A percentile compares a stretch with the other conserved stretches of the same genome.
Conservation (phyloP, 64 coral and sea anemone species). For the Astreopora myriophthalma region DNA sequence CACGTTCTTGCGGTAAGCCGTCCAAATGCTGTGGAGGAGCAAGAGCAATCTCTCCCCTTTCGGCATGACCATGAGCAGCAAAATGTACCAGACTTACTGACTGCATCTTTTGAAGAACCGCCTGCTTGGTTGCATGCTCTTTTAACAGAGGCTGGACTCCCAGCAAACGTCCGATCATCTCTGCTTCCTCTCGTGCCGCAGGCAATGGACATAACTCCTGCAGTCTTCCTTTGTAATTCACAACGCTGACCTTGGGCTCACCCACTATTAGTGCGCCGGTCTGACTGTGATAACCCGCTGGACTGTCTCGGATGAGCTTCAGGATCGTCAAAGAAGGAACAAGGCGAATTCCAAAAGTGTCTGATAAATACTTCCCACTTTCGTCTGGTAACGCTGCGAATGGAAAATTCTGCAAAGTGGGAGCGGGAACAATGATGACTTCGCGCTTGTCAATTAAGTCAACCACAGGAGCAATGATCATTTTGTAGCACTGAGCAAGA, state of each 20-base stretch:
- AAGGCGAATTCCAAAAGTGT: constrained; percentile 20
- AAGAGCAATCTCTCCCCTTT: constrained; percentile 50
- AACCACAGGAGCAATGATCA: not conserved
- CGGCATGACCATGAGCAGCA: constrained; percentile 19
- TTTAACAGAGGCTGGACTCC: not conserved
- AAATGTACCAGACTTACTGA: constrained; percentile 4
- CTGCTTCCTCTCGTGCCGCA: not conserved
- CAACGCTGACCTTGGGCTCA: not conserved
- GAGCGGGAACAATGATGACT: constrained; percentile 35
- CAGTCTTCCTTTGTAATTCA: not conserved
- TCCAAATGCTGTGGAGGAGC: not conserved
- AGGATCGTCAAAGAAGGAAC: constrained; percentile 30
- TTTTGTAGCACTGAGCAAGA: not conserved
- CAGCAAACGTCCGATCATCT: not conserved
- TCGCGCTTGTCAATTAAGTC: not conserved
- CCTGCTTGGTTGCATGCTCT: constrained; percentile 29
- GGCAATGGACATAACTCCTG: not conserved
- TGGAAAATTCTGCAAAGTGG: not conserved
- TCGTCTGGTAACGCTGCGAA: constrained; percentile 38
- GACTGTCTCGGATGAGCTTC: constrained; percentile 2
- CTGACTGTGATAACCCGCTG: not conserved
- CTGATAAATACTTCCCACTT: not conserved
- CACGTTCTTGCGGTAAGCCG: not conserved
- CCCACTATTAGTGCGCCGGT: not conserved
- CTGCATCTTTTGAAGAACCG: not conserved